Base-by-base conservation (phyloP, 2,888 invertebrate species). In the Synergus laeviventris region DNA sequence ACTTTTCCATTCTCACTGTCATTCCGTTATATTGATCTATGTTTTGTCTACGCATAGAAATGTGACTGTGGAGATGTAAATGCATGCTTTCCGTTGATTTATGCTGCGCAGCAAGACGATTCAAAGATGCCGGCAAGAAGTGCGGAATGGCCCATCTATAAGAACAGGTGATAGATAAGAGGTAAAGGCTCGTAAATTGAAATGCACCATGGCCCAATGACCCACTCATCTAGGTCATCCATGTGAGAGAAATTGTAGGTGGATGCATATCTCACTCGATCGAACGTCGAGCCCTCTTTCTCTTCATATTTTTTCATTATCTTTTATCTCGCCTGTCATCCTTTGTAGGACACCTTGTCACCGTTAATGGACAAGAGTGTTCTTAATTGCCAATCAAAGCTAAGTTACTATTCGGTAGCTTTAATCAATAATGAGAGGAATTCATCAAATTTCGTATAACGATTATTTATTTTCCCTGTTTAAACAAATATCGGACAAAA, bases 141-240 rank as follows among this genome's bases (percentile, higher is more conserved):
- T 70, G 75, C 70, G 74, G 75, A 82, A 81, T 79, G 77, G 80
- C 78, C 74, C 80, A 81, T 73, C 75, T 60, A 39, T 61, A 61
- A 78, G 79, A 79, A 75, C 74, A 73, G 31, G 77, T 77, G 79
- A 78, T 79, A 42, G 73, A 60, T 70, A 54, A 70, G 49, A 31
- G 45, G 36, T 70, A 54, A 70, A 70, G 21, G n/a, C 36, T 70
- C n/a, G 31, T 54, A 36, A 70, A 70, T 12, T 49, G 36, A 70
- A 70, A 70, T 49, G 70, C 49, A 70, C 36, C n/a, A 75, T 78
- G 81, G 74, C 84, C 84, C 81, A 84, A 82, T 85, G 84, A 85
- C 83, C 85, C 79, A 80, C 81, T 82, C 86, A 87, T 86, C 85
- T 87, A 86, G 88, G 88, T 87, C 87, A 85, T 79, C 81, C 78